Percentiles rank a stretch among this genome's conserved stretches.
phyloP scores from a whole-genome alignment of 1,140 invertebrate genomes.

The Pogonus chalceus region DNA sequence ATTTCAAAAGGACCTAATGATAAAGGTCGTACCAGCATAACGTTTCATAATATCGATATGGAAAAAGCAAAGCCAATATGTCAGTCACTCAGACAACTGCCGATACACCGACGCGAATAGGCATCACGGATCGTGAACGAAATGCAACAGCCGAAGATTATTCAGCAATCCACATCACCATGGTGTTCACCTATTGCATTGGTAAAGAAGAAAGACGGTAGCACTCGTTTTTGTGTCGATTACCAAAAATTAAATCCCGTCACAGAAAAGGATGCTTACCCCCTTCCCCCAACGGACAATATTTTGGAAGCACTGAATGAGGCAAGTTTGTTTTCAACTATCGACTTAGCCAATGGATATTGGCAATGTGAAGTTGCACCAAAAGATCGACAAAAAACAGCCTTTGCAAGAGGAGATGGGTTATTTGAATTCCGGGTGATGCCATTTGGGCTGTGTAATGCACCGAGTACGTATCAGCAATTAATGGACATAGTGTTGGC shows the following conservation, averaged over 20 bases:
- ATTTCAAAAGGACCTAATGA: too few species aligned
- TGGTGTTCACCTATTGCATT: conserved; percentile 37
- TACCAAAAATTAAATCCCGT: conserved; percentile 2
- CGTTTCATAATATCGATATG: conserved; percentile 15
- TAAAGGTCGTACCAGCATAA: neutral
- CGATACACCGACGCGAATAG: conserved; percentile 13
- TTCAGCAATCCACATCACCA: conserved; percentile 19
- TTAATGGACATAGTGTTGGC: conserved; percentile 21
- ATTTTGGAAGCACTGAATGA: conserved; percentile 26
- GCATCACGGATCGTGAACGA: conserved; percentile 12
- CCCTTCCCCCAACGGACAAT: conserved; percentile 12
- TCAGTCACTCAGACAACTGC: conserved; percentile 13
- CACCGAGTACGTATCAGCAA: conserved; percentile 26
- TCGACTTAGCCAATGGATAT: conserved; percentile 30
- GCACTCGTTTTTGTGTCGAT: too few species aligned
- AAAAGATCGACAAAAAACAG: conserved; percentile 22
- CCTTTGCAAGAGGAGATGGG: conserved; percentile 19
- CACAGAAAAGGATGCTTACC: conserved; percentile 13
- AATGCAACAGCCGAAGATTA: conserved; percentile 14
- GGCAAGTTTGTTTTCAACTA: conserved; percentile 29
- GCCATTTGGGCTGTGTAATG: conserved; percentile 35
- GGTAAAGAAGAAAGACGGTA: conserved; percentile 32
- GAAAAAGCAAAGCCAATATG: conserved; percentile 7
- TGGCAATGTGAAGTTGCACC: conserved; percentile 16
- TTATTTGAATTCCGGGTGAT: conserved; percentile 28